Evolutionary conservation across 2,888 invertebrate genomes (phyloP).

Genomic region (Eledona agricola): DNA sequence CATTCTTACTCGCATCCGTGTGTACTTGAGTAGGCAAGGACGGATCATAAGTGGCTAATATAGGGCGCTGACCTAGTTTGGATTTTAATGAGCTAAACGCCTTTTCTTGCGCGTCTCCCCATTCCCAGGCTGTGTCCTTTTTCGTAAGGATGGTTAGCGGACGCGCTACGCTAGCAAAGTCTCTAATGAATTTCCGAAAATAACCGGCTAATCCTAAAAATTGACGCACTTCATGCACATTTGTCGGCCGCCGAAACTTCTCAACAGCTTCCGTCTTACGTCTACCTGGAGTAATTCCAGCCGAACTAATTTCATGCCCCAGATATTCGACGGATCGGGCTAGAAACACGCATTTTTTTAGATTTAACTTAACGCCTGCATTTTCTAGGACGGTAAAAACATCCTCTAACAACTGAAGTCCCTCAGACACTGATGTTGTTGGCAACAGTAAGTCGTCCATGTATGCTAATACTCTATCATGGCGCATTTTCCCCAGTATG

Average conservation of each 20-base stretch:
- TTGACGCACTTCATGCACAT: slow-evolving; percentile 19
- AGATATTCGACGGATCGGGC: slow-evolving; percentile 26
- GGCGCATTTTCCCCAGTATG: neutral
- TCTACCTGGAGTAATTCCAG: slow-evolving; percentile 34
- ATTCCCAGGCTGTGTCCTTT: slow-evolving; percentile 7
- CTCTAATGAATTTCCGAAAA: slow-evolving; percentile 11
- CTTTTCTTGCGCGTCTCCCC: slow-evolving; percentile 19
- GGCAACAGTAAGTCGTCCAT: slow-evolving; percentile 5
- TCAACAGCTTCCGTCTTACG: slow-evolving; percentile 33
- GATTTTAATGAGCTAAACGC: slow-evolving; percentile 17
- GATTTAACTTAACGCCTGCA: slow-evolving; percentile 26
- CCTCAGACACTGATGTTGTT: neutral
- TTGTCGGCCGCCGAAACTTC: slow-evolving; percentile 30
- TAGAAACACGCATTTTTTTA: slow-evolving; percentile 40
- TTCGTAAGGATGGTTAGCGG: slow-evolving; percentile 2
- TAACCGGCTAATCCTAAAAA: slow-evolving; percentile 17
- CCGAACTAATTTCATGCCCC: slow-evolving; percentile 25
- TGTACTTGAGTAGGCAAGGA: slow-evolving; percentile 42
- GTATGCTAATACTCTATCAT: slow-evolving; percentile 1
- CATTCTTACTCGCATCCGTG: slow-evolving; percentile 45
- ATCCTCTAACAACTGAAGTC: slow-evolving; percentile 1
- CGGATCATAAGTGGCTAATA: slow-evolving; percentile 19
- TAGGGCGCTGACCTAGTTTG: slow-evolving; percentile 10
- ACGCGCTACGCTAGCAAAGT: slow-evolving; percentile 5
- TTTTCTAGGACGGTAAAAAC: neutral